Conservation (phyloP, 2,888 invertebrate species). For the Petrolisthes manimaculis region DNA sequence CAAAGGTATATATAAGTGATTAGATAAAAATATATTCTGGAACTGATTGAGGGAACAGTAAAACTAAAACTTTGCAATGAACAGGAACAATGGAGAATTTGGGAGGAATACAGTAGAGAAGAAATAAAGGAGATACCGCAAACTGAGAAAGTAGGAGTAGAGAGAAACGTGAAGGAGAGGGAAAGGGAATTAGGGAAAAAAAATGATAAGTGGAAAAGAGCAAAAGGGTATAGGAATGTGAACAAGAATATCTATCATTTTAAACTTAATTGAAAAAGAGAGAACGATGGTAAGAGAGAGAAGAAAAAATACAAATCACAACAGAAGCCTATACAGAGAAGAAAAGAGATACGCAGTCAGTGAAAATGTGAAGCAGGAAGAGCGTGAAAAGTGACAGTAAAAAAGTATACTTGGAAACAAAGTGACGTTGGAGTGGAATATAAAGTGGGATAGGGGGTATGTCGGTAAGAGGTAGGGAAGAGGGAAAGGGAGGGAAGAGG, state of each 20-base stretch:
- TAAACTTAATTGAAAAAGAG: background rate
- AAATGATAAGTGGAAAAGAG: background rate
- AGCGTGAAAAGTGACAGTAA: background rate
- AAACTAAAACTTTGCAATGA: background rate
- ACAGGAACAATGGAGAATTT: background rate
- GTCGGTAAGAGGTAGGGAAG: background rate
- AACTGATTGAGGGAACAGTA: no score
- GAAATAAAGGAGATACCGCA: background rate
- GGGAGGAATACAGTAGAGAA: background rate
- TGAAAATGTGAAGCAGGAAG: background rate
- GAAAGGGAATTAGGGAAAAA: background rate
- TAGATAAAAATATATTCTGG: no score
- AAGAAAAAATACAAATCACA: background rate
- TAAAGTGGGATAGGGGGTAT: background rate
- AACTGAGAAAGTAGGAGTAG: background rate
- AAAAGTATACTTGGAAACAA: no score
- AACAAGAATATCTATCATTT: background rate
- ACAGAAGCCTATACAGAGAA: background rate
- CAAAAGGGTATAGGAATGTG: background rate
- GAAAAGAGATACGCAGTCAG: background rate
- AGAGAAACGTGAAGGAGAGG: background rate
- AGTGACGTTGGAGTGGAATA: background rate
- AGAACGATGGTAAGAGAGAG: constrained; percentile 6
- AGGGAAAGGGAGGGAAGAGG: background rate
- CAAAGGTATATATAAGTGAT: background rate